Conservation (phyloP, 2,113 vertebrate genomes). For the Chaetorhynchus papuensis region DNA sequence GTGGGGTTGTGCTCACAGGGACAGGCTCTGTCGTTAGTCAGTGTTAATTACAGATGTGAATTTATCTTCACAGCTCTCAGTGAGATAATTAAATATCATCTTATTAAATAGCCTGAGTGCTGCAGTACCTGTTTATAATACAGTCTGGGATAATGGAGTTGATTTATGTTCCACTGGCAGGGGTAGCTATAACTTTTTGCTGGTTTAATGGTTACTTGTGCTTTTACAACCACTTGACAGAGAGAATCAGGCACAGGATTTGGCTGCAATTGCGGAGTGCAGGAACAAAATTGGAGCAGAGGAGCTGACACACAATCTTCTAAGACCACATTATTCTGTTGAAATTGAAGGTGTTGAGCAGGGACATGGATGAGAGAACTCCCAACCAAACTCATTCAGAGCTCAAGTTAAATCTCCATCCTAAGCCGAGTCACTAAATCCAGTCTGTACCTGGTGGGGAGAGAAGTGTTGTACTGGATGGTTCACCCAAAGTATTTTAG, state of each 20-base stretch:
- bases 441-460: background rate
- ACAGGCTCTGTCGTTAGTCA: background rate
- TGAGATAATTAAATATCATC: conserved; percentile 17
- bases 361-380: background rate
- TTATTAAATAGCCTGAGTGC: background rate
- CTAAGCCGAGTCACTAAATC: background rate
- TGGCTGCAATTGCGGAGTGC: background rate
- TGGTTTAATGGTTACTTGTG: background rate
- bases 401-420: background rate
- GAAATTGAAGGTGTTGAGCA: background rate
- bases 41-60: background rate
- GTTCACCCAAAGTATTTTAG: background rate
- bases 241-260: background rate
- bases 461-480: background rate
- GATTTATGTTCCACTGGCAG: background rate
- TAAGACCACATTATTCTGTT: background rate
- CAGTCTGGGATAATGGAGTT: background rate
- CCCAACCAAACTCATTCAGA: background rate
- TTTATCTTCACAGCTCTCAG: background rate
- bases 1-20: background rate
- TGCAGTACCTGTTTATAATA: background rate
- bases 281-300: background rate
- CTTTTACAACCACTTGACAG: background rate
- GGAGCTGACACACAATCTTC: background rate
- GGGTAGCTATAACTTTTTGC: background rate